Percentiles rank a stretch among this genome's conserved stretches.
These are phyloP conservation scores for Yponomeuta malinellus DNA, from an alignment of 2,888 invertebrate species.

Conservation along the genomic window DNA sequence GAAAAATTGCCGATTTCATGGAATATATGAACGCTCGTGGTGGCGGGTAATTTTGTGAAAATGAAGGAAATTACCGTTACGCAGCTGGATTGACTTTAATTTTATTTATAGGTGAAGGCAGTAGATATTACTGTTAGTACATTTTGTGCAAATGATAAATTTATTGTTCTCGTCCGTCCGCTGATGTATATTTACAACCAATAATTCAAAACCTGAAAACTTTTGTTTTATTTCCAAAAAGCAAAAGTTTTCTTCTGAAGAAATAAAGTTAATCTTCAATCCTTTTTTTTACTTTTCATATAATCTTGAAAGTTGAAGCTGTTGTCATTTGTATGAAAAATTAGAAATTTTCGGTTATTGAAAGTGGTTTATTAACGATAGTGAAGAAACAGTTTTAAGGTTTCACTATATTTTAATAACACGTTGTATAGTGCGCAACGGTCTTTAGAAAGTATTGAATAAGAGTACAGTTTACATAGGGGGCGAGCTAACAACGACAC, in stretches of 20 bases:
- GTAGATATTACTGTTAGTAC: background rate
- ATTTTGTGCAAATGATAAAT: background rate
- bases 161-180: background rate
- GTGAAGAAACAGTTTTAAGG: too few species aligned
- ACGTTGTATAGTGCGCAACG: background rate
- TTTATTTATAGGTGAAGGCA: background rate
- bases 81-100: background rate
- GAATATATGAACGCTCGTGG: constrained; percentile 64
- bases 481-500: constrained; percentile 38
- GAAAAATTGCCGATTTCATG: constrained; percentile 73
- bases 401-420: background rate
- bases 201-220: too few species aligned
- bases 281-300: too few species aligned
- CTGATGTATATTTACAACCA: background rate
- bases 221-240: too few species aligned
- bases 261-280: too few species aligned
- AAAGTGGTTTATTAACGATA: too few species aligned
- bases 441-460: background rate
- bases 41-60: background rate
- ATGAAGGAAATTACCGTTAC: constrained; percentile 35
- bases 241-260: too few species aligned
- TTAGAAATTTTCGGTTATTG: too few species aligned
- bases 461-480: background rate
- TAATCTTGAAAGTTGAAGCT: too few species aligned
- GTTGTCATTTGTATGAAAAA: too few species aligned